Evolutionary conservation across 2,888 invertebrate genomes (phyloP).

Genomic region (Agapetus fuscipes): DNA sequence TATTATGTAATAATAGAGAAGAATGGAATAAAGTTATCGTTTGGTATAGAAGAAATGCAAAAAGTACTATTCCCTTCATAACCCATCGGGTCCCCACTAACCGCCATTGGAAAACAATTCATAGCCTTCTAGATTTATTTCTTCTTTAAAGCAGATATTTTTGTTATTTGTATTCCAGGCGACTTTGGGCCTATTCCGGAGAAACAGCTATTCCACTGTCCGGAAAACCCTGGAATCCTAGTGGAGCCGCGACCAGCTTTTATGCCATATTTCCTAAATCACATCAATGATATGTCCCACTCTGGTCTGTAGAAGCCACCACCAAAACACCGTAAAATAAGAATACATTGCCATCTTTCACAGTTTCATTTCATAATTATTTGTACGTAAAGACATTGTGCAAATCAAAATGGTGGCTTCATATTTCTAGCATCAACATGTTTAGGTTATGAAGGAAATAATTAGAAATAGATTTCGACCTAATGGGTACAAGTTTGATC

Average conservation of each 20-base stretch:
- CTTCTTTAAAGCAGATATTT: too few species aligned
- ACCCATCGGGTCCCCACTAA: constrained; percentile 9
- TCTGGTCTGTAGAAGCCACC: background rate
- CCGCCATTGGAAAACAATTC: too few species aligned
- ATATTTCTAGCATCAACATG: too few species aligned
- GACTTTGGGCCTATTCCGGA: too few species aligned
- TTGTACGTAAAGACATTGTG: background rate
- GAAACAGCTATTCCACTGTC: too few species aligned
- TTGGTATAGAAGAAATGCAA: constrained; percentile 19
- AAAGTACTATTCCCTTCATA: constrained; percentile 19
- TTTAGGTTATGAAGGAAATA: background rate
- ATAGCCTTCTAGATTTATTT: too few species aligned
- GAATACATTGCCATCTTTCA: background rate
- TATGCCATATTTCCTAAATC: constrained; percentile 1
- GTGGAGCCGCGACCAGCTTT: too few species aligned
- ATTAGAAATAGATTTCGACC: background rate
- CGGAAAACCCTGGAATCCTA: too few species aligned
- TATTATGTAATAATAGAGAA: constrained; percentile 18
- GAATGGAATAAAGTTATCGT: constrained; percentile 15
- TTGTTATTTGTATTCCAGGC: too few species aligned
- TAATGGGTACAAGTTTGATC: background rate
- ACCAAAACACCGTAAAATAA: background rate
- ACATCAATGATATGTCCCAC: constrained; percentile 4
- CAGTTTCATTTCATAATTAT: background rate
- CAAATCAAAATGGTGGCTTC: too few species aligned